These are phyloP conservation scores for Coluber constrictor DNA, from an alignment of 2,797 vertebrate species.

Conservation along the genomic window DNA sequence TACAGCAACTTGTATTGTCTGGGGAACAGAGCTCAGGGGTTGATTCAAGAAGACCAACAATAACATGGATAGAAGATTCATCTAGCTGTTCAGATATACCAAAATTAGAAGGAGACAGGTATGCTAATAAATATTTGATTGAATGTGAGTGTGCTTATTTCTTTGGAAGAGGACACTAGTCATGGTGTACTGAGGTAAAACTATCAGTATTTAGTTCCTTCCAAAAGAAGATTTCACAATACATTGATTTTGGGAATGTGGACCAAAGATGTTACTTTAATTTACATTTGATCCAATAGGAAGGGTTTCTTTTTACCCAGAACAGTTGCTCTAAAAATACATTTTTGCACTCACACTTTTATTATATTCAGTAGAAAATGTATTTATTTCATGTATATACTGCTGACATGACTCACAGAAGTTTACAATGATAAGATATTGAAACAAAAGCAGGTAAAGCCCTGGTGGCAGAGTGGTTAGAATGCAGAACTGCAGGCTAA, in stretches of 20 bases:
- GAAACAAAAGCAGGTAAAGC: neutral
- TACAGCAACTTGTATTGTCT: conserved; percentile 88
- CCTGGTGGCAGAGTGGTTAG: no score
- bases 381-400: neutral
- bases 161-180: neutral
- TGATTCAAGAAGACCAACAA: conserved; percentile 88
- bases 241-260: neutral
- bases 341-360: neutral
- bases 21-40: conserved; percentile 84
- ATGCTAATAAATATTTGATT: conserved; percentile 37
- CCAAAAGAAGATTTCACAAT: neutral
- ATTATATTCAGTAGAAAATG: neutral
- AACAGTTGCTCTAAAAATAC: neutral
- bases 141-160: neutral
- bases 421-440: neutral
- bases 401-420: neutral
- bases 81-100: conserved; percentile 97
- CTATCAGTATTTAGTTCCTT: neutral
- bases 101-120: conserved; percentile 99
- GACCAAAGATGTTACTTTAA: neutral
- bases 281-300: neutral
- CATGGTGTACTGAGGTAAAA: neutral
- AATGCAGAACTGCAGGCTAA: no score
- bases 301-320: neutral
- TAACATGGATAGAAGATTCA: conserved; percentile 94